Conservation (phyloP, 2,797 vertebrate genomes). For the Diplodus sargus region DNA sequence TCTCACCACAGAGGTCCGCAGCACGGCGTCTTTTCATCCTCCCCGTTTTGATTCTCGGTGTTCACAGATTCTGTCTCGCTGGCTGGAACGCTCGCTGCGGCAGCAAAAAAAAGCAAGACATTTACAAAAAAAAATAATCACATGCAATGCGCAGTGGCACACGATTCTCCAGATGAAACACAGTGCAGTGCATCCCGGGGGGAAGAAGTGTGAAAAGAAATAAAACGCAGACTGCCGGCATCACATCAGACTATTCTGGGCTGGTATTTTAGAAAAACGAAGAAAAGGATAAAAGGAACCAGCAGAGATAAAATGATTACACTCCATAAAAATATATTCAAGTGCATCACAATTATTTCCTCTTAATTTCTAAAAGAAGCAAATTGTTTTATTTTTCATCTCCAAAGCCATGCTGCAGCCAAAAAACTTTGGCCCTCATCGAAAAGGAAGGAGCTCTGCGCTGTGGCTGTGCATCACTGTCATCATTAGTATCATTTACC, state of each 20-base stretch:
- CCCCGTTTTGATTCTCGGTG: conserved; percentile 93
- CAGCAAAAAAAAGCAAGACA: conserved; percentile 51
- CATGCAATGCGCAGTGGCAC: background rate
- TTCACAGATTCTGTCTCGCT: conserved; percentile 98
- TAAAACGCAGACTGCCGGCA: conserved; percentile 5
- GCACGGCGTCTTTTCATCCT: conserved; percentile 90
- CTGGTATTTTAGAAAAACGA: background rate
- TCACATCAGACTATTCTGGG: conserved; percentile 14
- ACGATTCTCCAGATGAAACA: conserved; percentile 36
- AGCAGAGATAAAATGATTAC: conserved; percentile 9
- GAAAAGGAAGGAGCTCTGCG: conserved; percentile 30
- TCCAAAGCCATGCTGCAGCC: conserved; percentile 18
- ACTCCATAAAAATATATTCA: background rate
- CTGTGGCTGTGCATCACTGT: conserved; percentile 60
- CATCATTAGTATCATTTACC: conserved; percentile 73
- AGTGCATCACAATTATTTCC: conserved; percentile 14
- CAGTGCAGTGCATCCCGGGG: conserved; percentile 16
- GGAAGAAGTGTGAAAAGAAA: conserved; percentile 7
- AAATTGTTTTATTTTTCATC: background rate
- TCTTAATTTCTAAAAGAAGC: conserved; percentile 5
- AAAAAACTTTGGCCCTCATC: conserved; percentile 22
- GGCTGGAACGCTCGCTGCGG: conserved; percentile 93
- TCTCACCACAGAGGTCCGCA: conserved; percentile 94
- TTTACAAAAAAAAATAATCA: conserved; percentile 36
- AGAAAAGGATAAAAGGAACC: conserved; percentile 5